A percentile compares a stretch with the other conserved stretches of the same genome.
These are phyloP conservation scores for Drosophila arawakana DNA, from an alignment of 1,140 invertebrate species.

Conservation along the genomic window DNA sequence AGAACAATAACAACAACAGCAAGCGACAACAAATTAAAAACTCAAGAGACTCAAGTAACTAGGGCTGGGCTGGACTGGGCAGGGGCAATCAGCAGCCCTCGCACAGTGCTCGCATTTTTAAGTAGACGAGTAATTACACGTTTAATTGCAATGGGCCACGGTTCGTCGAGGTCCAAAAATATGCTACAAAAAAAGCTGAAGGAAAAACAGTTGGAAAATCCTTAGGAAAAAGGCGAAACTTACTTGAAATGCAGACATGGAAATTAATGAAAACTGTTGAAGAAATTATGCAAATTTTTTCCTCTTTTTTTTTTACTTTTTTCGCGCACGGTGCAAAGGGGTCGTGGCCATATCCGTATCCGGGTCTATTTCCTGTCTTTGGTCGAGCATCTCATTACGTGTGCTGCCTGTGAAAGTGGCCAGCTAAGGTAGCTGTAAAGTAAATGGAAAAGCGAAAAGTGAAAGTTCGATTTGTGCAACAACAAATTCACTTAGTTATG, in stretches of 20 bases:
- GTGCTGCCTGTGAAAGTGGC: conserved; percentile 56
- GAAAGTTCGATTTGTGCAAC: conserved; percentile 73
- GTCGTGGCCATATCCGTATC: conserved; percentile 21
- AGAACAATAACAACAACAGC: no score
- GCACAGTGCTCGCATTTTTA: conserved; percentile 62
- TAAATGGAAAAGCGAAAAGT: conserved; percentile 46
- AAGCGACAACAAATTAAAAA: conserved; percentile 64
- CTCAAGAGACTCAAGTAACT: conserved; percentile 7
- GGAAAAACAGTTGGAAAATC: conserved; percentile 9
- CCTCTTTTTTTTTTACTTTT: conserved; percentile 52
- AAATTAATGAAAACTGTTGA: conserved; percentile 73
- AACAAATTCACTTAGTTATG: conserved; percentile 74
- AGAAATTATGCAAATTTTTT: conserved; percentile 83
- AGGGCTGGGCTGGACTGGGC: background rate
- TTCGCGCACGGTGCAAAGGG: conserved; percentile 55
- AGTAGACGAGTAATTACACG: conserved; percentile 81
- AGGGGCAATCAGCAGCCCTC: conserved; percentile 35
- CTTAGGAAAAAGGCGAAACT: conserved; percentile 43
- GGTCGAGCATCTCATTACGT: conserved; percentile 67
- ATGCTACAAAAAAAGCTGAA: conserved; percentile 37
- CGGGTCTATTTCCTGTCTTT: conserved; percentile 39
- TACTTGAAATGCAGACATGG: conserved; percentile 79
- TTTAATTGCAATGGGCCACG: conserved; percentile 77
- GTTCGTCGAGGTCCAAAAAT: conserved; percentile 46
- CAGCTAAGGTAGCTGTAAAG: conserved; percentile 5